Conservation (phyloP, 2,113 vertebrate genomes). For the Halichoeres trimaculatus region DNA sequence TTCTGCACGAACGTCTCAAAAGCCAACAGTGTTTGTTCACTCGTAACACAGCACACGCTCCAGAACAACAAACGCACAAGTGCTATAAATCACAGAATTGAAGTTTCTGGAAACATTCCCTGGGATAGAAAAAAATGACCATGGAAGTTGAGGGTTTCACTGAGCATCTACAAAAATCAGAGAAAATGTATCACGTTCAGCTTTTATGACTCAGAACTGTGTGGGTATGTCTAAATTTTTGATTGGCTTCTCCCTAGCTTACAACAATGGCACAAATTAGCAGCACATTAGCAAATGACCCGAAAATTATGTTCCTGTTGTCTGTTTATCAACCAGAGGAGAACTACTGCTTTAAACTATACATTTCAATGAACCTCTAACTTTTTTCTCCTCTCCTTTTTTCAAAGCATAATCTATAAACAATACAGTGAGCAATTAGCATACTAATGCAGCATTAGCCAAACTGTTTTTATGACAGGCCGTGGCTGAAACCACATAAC, state of each 20-base stretch:
- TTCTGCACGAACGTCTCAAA: conserved; percentile 2
- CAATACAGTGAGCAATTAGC: no score
- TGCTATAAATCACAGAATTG: not conserved
- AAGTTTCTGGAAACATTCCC: not conserved
- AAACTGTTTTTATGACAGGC: no score
- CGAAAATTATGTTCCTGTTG: not conserved
- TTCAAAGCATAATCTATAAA: no score
- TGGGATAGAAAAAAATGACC: not conserved
- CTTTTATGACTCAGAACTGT: not conserved
- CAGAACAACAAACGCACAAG: not conserved
- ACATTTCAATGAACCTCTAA: no score
- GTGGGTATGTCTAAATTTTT: not conserved
- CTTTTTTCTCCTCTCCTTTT: no score
- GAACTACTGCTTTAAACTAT: not conserved
- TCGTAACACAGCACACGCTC: not conserved
- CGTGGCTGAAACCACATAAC: no score
- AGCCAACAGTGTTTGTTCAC: conserved; percentile 12
- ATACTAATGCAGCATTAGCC: no score
- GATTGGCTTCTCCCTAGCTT: not conserved
- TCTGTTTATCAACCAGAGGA: not conserved
- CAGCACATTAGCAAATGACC: not conserved
- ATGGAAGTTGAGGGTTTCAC: not conserved
- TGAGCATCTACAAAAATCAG: not conserved
- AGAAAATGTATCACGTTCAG: not conserved
- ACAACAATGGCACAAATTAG: not conserved